Percentiles rank a stretch among this genome's conserved stretches.
phyloP scores from a whole-genome alignment of 2,888 invertebrate species.

The Lasioglossum oenotherae region DNA sequence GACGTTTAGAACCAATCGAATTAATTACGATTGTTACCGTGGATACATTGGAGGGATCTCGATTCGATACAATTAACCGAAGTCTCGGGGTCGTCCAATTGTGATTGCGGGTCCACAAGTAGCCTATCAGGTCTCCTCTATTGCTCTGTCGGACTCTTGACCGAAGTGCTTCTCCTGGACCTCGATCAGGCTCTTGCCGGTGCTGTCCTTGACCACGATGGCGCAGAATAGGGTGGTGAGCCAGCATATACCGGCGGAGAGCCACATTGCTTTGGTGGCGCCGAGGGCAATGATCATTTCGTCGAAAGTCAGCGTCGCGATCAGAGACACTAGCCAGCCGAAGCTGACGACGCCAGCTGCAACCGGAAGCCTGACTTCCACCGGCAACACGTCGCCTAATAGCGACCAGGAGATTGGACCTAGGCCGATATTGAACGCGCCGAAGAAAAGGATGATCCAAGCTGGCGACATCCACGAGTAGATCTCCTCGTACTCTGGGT shows the following conservation, averaged over 20 bases:
- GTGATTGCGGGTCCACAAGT: neutral
- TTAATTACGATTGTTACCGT: neutral
- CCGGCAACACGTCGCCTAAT: conserved; percentile 78
- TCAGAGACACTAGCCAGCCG: conserved; percentile 75
- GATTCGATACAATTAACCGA: conserved; percentile 4
- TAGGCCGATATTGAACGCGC: conserved; percentile 76
- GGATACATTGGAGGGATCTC: neutral
- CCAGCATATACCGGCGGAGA: conserved; percentile 74
- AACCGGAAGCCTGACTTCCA: conserved; percentile 70
- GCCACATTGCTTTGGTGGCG: conserved; percentile 70
- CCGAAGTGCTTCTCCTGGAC: conserved; percentile 73
- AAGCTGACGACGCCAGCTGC: conserved; percentile 66
- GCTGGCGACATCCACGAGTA: conserved; percentile 78
- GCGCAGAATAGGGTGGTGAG: conserved; percentile 68
- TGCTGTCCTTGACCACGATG: conserved; percentile 70
- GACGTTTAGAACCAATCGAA: neutral
- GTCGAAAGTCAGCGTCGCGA: conserved; percentile 71
- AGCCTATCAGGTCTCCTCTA: conserved; percentile 36
- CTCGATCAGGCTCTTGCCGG: conserved; percentile 73
- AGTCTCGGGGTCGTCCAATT: neutral
- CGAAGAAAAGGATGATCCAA: conserved; percentile 74
- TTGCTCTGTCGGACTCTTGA: conserved; percentile 28
- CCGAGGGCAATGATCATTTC: conserved; percentile 70
- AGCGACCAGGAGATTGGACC: conserved; percentile 80
- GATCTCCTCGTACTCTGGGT: conserved; percentile 76